Conservation (phyloP, 2,113 vertebrate genomes). For the Nyctibius bracteatus region DNA sequence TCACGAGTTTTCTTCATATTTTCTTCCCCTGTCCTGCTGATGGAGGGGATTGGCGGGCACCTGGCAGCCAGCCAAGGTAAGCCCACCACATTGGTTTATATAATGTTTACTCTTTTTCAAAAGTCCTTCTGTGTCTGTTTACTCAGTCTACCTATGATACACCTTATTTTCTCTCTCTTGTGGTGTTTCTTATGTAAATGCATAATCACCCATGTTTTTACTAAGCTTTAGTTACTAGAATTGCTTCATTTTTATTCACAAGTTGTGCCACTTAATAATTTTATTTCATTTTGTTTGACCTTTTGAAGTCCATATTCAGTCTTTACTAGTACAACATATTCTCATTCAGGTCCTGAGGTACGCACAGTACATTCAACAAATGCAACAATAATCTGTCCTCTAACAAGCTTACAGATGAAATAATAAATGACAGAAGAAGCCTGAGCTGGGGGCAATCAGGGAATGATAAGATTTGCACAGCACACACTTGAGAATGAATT, state of each 20-base stretch:
- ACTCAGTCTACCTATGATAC: not conserved
- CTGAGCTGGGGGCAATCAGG: not conserved
- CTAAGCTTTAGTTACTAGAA: not conserved
- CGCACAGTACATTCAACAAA: not conserved
- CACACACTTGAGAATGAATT: not conserved
- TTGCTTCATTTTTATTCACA: not conserved
- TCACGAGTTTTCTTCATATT: not conserved
- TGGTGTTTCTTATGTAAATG: not conserved
- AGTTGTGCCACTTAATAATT: not conserved
- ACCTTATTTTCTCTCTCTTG: not conserved
- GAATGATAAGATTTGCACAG: not conserved
- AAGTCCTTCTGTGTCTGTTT: not conserved
- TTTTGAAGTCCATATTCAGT: not conserved
- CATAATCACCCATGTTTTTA: not conserved
- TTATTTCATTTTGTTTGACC: not conserved
- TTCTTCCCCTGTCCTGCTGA: not conserved
- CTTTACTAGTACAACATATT: not conserved
- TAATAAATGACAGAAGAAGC: not conserved
- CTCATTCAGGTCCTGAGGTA: not conserved
- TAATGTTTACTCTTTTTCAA: not conserved
- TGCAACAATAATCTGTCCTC: not conserved
- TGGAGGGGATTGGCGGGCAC: not conserved
- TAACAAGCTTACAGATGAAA: not conserved
- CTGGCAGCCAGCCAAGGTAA: not conserved
- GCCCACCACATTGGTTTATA: not conserved